Base-by-base conservation (phyloP, 2,113 vertebrate species). In the Collichthys lucidus region DNA sequence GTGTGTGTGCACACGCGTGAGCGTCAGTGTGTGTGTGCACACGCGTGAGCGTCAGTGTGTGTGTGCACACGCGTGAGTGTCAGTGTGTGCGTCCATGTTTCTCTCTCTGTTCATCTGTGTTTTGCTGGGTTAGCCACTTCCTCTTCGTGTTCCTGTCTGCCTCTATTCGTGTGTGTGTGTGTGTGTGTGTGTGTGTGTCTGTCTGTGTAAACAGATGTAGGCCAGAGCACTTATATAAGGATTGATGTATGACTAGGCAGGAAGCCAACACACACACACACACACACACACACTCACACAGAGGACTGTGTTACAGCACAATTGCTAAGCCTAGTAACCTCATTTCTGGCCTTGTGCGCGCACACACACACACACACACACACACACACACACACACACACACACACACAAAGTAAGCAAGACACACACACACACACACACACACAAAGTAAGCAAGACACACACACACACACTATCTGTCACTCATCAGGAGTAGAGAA, bases 221-320 rank as follows among this genome's bases (percentile, higher is more conserved):
- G 92, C 64, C 93, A 92, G 86, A 57, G 40, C 89, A 87, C 85
- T 94, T 94, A 85, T 91, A 91, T 89, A 94, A 94, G 86, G 68
- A 61, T 29, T 17, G 46, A 67, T 61, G 40, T 55, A 11, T 57
- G 56, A 84, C 9, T 11, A 19, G 60, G 72, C 60, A 71, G 15
- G 77, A 68, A 64, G 55, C 26, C 53, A 50, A 44, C 29, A 5
- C 29, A 31, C 29, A 31, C 29, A 5, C 29, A 31, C 5, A 31
- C 31, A 31, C 5, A 31, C 31, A 31, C 31, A 31, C 4, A 68
- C 73, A 69, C 70, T 47, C 59, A 89, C 24, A 64, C 70, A 47
- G 2, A 89, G 22, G 2, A 73, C 61, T 9, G 15, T 40, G 69
- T 20, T n/a, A 82, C 61, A 82, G 80, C 67, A 84, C 85, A 89